phyloP scores from a whole-genome alignment of 2,888 invertebrate genomes.

The Drosophila multiciliata region DNA sequence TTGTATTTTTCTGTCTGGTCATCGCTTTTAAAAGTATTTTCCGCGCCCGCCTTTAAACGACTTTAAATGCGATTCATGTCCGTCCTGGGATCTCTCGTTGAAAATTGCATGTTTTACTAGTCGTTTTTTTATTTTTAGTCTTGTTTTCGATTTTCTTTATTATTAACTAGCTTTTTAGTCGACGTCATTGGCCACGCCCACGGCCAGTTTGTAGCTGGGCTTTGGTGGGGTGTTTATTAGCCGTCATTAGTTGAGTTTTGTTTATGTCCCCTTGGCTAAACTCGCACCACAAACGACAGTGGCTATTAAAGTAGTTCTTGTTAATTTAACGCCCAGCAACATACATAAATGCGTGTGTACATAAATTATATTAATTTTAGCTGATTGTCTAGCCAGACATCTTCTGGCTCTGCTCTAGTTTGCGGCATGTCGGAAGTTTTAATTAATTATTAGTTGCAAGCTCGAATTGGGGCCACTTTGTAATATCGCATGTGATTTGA shows the following conservation, averaged over 20 bases:
- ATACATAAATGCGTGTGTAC: conserved; percentile 21
- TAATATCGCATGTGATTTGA: conserved; percentile 3
- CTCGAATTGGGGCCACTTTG: conserved; percentile 29
- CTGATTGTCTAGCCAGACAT: conserved; percentile 6
- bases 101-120: conserved; percentile 70
- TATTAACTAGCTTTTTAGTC: conserved; percentile 67
- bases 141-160: conserved; percentile 46
- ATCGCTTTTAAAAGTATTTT: conserved; percentile 74
- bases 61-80: conserved; percentile 74
- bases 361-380: conserved; percentile 39
- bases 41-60: conserved; percentile 50
- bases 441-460: conserved; percentile 37
- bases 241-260: conserved; percentile 62
- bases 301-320: conserved; percentile 53
- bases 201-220: neutral
- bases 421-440: conserved; percentile 25
- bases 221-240: conserved; percentile 36
- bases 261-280: conserved; percentile 40
- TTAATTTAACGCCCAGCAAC: conserved; percentile 53
- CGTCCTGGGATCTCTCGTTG: conserved; percentile 43
- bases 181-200: conserved; percentile 48
- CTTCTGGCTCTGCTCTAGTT: conserved; percentile 8
- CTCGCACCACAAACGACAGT: conserved; percentile 21
- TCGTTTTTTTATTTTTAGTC: conserved; percentile 8
- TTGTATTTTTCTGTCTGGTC: conserved; percentile 54